Evolutionary conservation across 1,140 invertebrate species (phyloP), one percentile per base, ranked within the genome.

Genomic region (Magallana angulata): DNA sequence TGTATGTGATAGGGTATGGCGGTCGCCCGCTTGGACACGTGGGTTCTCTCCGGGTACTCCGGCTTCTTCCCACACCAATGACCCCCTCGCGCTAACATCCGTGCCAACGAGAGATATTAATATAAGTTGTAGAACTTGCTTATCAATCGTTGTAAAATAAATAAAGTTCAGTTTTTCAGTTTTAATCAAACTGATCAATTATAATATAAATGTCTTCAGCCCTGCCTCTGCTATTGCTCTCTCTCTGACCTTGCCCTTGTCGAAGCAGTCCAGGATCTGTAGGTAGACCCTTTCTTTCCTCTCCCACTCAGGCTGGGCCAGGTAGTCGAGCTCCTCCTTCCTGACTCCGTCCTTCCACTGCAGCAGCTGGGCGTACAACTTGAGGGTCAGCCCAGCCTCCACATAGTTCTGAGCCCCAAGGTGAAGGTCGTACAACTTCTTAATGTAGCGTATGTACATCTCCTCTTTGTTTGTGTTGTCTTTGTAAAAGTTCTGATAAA

Each of bases 401-500:
- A 92, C 92, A 81, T 92, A 93, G 88, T 94, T 94, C 82, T 89
- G 90, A 16, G 91, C 91, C 3, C 84, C 84, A 68, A 92, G 87
- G 87, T 94, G 94, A 80, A 94, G 91, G 12, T 94, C 91, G 18
- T 90, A 92, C 81, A 94, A 89, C 57, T 94, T 93, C 89, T 93
- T 93, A 87, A 94, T 93, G 91, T 94, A 94, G 7, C 93, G 93
- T 24, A 94, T 92, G 86, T 94, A 94, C 93, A 94, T 93, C 82
- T 94, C 93, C 83, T 91, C 88, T 9, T 92, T 86, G 30, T 93
- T 92, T 18, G 91, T 91, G 87, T 93, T 93, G 68, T 93, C 91
- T 85, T 93, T 93, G 90, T 94, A 94, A 89, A 94, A 94, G 93
- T 98, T 98, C 97, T 98, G 95, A 62, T 96, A 96, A 48, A 88